A percentile compares a stretch with the other conserved stretches of the same genome.
These are phyloP conservation scores for Caenorhabditis wallacei DNA, from an alignment of 2,888 invertebrate genomes.

Conservation along the genomic window DNA sequence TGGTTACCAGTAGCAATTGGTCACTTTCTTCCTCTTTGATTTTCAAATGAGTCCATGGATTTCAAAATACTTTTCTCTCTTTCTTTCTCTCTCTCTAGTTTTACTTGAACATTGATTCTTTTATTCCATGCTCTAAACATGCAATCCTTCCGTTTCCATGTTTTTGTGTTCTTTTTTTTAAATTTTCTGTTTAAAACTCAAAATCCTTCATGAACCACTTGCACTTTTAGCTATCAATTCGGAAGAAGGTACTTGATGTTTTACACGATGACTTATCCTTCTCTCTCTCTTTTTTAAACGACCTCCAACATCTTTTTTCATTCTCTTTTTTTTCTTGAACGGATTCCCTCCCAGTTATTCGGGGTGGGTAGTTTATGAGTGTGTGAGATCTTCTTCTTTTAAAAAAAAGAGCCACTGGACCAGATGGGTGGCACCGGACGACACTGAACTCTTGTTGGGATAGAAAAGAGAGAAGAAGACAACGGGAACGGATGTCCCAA, in stretches of 20 bases:
- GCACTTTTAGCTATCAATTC: conserved; percentile 28
- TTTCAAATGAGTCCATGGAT: background rate
- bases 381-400: conserved; percentile 10
- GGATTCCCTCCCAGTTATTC: conserved; percentile 17
- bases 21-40: background rate
- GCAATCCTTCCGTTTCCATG: conserved; percentile 12
- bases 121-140: conserved; percentile 1
- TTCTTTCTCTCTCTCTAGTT: too few species aligned
- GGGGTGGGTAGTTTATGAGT: conserved; percentile 47
- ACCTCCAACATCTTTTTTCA: conserved; percentile 38
- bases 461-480: background rate
- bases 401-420: conserved; percentile 13
- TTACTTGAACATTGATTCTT: background rate
- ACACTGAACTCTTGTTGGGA: conserved; percentile 19
- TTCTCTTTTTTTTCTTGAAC: conserved; percentile 27
- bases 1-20: conserved; percentile 19
- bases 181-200: background rate
- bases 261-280: background rate
- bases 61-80: background rate
- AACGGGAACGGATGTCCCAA: conserved; percentile 2
- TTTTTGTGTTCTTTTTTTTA: background rate
- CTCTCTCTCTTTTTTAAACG: background rate
- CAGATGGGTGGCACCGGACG: conserved; percentile 58
- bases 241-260: conserved; percentile 7
- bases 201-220: conserved; percentile 19